These are phyloP conservation scores for Ochropacha duplaris DNA, from an alignment of 2,888 invertebrate genomes.

Conservation along the genomic window DNA sequence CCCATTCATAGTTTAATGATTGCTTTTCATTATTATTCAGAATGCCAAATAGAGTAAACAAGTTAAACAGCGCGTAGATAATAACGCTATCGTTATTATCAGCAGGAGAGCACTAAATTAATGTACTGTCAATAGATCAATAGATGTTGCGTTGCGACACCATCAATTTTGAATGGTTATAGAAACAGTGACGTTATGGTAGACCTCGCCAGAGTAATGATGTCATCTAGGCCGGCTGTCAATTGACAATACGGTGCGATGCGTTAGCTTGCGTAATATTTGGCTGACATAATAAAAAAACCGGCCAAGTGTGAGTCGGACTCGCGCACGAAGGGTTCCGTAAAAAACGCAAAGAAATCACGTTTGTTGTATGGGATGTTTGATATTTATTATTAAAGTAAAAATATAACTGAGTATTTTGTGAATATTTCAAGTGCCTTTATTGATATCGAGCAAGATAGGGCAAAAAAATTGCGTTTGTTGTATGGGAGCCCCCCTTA, in stretches of 20 bases:
- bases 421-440: no score
- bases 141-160: constrained; percentile 33
- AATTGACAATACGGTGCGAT: constrained; percentile 47
- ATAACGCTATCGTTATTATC: no score
- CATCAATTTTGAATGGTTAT: constrained; percentile 26
- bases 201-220: constrained; percentile 36
- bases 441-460: no score
- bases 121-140: constrained; percentile 31
- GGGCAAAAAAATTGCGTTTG: no score
- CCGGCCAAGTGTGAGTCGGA: no score
- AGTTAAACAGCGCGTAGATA: constrained; percentile 42
- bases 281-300: background rate
- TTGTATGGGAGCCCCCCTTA: no score
- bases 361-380: no score
- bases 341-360: no score
- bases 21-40: background rate
- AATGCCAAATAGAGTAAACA: constrained; percentile 21
- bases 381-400: no score
- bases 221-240: constrained; percentile 61
- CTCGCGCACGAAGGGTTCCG: no score
- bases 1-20: background rate
- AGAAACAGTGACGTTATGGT: constrained; percentile 18
- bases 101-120: constrained; percentile 38
- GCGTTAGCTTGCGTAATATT: constrained; percentile 25
- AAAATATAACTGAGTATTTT: no score